Evolutionary conservation across 64 coral and sea anemone genomes (phyloP).

Genomic region (Acropora tenuis): DNA sequence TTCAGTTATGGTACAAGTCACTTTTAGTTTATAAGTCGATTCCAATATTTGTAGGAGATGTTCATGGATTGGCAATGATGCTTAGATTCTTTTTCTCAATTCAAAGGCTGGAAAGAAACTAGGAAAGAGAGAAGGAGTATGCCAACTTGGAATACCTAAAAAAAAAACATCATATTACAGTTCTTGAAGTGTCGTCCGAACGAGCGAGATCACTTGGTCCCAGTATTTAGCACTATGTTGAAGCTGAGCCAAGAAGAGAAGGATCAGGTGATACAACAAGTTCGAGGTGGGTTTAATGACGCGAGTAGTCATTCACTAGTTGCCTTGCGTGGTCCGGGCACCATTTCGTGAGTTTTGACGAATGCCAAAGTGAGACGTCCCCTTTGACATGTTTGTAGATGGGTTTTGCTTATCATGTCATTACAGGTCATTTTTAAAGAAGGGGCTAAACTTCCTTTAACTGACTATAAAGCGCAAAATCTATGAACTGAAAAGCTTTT

Average conservation of each 20-base stretch:
- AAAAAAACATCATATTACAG: conserved; percentile 94
- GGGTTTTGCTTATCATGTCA: no score
- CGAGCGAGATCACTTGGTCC: conserved; percentile 94
- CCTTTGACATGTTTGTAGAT: no score
- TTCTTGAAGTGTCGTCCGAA: conserved; percentile 87
- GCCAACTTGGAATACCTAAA: conserved; percentile 94
- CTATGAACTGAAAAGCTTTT: neutral
- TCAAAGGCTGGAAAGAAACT: conserved; percentile 93
- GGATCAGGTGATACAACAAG: conserved; percentile 69
- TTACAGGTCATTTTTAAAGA: no score
- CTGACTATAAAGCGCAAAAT: no score
- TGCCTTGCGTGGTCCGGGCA: no score
- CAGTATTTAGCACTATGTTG: conserved; percentile 94
- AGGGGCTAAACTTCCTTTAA: no score
- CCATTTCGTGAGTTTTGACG: no score
- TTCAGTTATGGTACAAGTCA: no score
- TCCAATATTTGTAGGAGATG: no score
- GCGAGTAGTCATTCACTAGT: neutral
- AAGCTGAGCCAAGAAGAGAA: conserved; percentile 99
- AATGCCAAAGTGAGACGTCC: no score
- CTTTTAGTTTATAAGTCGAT: no score
- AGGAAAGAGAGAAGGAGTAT: conserved; percentile 83
- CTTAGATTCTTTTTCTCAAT: neutral
- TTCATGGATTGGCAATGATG: no score
- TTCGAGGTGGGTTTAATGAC: conserved; percentile 48